These are phyloP conservation scores for Halcyon badia DNA, from an alignment of 2,797 vertebrate species.

Conservation along the genomic window DNA sequence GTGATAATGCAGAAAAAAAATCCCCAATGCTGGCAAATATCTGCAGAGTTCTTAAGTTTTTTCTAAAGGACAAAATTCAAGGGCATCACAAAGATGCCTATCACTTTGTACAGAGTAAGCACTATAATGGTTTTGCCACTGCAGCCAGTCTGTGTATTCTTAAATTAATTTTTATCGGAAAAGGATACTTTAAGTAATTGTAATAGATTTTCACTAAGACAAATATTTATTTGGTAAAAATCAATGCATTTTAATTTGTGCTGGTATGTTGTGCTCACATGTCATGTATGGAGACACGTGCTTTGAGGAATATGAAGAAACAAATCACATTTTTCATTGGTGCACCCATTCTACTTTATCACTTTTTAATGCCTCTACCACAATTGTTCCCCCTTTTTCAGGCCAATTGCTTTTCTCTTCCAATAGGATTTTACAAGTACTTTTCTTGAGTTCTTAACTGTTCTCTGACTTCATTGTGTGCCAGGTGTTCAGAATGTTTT, in stretches of 20 bases:
- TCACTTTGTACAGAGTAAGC: neutral
- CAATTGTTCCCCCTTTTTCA: neutral
- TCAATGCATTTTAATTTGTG: conserved; percentile 39
- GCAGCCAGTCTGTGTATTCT: neutral
- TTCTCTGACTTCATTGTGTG: neutral
- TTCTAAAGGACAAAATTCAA: neutral
- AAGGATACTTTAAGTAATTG: conserved; percentile 29
- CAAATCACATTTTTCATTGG: neutral
- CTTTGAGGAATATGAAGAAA: neutral
- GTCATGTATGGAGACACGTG: neutral
- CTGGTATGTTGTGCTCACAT: neutral
- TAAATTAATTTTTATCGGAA: conserved; percentile 18
- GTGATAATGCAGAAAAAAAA: neutral
- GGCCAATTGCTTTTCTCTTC: neutral
- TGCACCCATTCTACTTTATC: neutral
- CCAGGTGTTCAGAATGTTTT: neutral
- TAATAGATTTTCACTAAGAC: conserved; percentile 6
- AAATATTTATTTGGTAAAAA: conserved; percentile 24
- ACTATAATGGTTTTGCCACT: neutral
- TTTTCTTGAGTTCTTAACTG: neutral
- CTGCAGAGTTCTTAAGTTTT: neutral
- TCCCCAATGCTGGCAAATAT: neutral
- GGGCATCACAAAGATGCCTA: neutral
- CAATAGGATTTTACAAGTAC: neutral
- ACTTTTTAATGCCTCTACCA: neutral